Percentiles rank a stretch among this genome's conserved stretches.
Conservation (phyloP, 2,888 invertebrate genomes). For the Lithophane socia region DNA sequence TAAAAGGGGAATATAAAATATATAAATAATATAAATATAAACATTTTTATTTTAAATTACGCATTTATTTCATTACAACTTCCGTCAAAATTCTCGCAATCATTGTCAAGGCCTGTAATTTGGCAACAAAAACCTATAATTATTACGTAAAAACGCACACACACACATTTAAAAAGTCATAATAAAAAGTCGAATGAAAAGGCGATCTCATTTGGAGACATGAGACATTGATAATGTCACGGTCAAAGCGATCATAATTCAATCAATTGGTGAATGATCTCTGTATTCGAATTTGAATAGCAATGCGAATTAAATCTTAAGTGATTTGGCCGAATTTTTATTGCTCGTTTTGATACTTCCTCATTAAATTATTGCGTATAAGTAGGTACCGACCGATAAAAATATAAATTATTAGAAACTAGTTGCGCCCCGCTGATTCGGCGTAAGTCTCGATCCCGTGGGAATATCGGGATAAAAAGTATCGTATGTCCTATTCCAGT, state of each 20-base stretch:
- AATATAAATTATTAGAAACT: background rate
- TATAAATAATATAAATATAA: no score
- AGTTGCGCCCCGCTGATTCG: no score
- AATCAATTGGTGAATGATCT: conserved; percentile 51
- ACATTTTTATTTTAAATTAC: background rate
- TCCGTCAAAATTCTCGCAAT: conserved; percentile 13
- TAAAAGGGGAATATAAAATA: conserved; percentile 15
- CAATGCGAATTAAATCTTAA: conserved; percentile 9
- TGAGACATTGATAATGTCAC: conserved; percentile 63
- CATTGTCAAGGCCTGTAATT: conserved; percentile 38
- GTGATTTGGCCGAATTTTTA: conserved; percentile 23
- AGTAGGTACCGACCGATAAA: background rate
- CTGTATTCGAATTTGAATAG: conserved; percentile 21
- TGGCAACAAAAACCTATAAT: conserved; percentile 25
- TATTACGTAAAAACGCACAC: conserved; percentile 2
- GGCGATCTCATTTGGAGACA: conserved; percentile 23
- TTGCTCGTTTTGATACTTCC: conserved; percentile 10
- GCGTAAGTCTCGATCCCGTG: no score
- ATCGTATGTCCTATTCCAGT: no score
- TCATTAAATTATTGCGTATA: conserved; percentile 3
- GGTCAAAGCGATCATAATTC: conserved; percentile 58
- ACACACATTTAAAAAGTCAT: background rate
- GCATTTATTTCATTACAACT: conserved; percentile 14
- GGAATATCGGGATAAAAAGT: no score
- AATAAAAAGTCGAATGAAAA: conserved; percentile 17